Evolutionary conservation across 92 coral and sea anemone genomes (phyloP).

Genomic region (Epizoanthus scotinus): DNA sequence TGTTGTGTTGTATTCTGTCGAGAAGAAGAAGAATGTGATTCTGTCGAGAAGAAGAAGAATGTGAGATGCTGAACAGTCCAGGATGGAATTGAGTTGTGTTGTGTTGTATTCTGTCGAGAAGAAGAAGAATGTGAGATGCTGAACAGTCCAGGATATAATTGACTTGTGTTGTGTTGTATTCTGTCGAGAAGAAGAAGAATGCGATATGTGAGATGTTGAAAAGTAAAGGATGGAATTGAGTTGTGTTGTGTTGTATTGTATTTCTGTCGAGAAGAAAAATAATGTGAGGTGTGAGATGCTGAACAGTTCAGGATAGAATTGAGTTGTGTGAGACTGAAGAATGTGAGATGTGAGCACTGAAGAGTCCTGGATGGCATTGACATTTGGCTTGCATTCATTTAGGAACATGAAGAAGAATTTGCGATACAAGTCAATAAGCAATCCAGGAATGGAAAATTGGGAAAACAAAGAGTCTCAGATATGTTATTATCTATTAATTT

Average conservation of each 20-base stretch:
- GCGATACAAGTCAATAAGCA: no score
- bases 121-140: neutral
- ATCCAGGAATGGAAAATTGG: no score
- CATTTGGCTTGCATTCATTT: no score
- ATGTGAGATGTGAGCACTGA: neutral
- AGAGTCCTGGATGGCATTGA: neutral
- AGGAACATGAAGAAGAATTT: no score
- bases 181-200: neutral
- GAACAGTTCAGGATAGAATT: no score
- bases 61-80: conserved; percentile 70
- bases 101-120: conserved; percentile 48
- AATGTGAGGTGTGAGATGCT: neutral
- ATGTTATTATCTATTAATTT: no score
- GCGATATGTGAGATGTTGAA: neutral
- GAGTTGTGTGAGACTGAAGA: no score
- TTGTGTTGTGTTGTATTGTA: no score
- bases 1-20: no score
- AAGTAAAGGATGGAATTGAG: neutral
- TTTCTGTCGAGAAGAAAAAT: neutral
- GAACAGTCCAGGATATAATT: neutral
- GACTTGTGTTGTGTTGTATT: neutral
- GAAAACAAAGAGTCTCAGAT: no score
- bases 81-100: conserved; percentile 59
- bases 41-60: no score
- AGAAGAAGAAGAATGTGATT: no score